A percentile compares a stretch with the other conserved stretches of the same genome.
phyloP scores from a whole-genome alignment of 92 coral and sea anemone species.

The Actinernus sp. region DNA sequence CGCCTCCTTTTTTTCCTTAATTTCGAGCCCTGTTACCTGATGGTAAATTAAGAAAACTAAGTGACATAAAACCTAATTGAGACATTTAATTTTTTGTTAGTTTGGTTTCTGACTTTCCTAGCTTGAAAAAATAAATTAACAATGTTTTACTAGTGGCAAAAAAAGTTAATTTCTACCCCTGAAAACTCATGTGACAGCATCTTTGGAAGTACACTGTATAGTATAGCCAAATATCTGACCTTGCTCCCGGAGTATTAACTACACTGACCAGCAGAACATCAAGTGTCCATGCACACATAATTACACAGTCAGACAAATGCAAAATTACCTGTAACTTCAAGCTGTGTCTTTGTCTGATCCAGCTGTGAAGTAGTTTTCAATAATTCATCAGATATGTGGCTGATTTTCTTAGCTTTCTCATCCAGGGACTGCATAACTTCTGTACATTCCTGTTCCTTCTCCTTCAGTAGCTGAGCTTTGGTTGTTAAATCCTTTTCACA shows the following conservation, averaged over 20 bases:
- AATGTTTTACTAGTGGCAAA: no score
- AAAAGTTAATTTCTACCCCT: no score
- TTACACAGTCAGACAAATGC: background rate
- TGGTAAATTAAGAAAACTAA: no score
- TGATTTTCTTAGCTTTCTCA: conserved; percentile 34
- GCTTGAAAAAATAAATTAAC: no score
- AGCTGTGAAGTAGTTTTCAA: conserved; percentile 41
- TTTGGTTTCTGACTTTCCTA: no score
- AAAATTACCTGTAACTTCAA: conserved; percentile 69
- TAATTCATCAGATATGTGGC: conserved; percentile 53
- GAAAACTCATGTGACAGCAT: no score
- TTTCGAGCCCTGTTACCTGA: no score
- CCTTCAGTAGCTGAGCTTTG: conserved; percentile 49
- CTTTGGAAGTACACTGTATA: background rate
- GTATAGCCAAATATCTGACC: no score
- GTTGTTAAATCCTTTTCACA: conserved; percentile 49
- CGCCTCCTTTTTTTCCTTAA: no score
- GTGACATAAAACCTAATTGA: no score
- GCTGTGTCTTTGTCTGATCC: conserved; percentile 56
- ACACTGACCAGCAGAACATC: background rate
- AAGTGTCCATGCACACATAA: background rate
- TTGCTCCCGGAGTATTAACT: no score
- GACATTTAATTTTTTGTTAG: no score
- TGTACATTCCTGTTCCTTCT: conserved; percentile 45
- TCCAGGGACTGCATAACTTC: conserved; percentile 44